These are phyloP conservation scores for Numenius arquata DNA, from an alignment of 2,113 vertebrate species.

Conservation along the genomic window DNA sequence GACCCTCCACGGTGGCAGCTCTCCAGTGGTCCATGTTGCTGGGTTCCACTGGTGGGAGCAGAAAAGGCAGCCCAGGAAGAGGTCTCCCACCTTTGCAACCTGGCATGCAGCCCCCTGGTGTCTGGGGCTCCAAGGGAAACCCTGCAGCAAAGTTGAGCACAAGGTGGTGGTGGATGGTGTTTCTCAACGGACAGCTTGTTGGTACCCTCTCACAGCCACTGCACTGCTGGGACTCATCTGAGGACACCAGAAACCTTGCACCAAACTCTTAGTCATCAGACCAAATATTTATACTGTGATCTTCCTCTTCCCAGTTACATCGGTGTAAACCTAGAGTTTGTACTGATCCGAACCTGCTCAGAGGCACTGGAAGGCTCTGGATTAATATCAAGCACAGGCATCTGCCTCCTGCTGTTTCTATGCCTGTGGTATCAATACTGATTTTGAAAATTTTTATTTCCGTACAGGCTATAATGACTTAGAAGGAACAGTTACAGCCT, in stretches of 20 bases:
- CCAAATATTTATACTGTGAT: background rate
- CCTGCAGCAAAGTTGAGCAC: background rate
- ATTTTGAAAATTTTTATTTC: constrained; percentile 35
- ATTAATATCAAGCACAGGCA: background rate
- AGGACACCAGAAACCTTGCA: background rate
- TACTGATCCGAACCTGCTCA: background rate
- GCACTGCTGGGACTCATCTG: background rate
- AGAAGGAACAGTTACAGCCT: constrained; percentile 21
- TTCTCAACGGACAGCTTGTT: background rate
- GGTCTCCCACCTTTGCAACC: background rate
- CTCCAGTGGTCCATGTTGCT: accelerated
- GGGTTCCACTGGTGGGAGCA: background rate
- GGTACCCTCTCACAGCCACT: background rate
- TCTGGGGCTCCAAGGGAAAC: background rate
- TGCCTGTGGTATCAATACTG: constrained; percentile 4
- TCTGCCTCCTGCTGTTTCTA: background rate
- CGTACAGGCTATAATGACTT: background rate
- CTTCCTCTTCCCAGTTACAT: background rate
- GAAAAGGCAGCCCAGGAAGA: background rate
- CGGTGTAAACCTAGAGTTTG: background rate
- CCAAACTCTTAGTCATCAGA: background rate
- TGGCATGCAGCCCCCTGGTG: background rate
- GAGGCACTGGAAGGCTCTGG: background rate
- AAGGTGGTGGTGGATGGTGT: background rate
- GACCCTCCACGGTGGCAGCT: background rate